Evolutionary conservation across 2,113 vertebrate genomes (phyloP), one percentile per base, ranked within the genome.

Genomic region (Butorides virescens): DNA sequence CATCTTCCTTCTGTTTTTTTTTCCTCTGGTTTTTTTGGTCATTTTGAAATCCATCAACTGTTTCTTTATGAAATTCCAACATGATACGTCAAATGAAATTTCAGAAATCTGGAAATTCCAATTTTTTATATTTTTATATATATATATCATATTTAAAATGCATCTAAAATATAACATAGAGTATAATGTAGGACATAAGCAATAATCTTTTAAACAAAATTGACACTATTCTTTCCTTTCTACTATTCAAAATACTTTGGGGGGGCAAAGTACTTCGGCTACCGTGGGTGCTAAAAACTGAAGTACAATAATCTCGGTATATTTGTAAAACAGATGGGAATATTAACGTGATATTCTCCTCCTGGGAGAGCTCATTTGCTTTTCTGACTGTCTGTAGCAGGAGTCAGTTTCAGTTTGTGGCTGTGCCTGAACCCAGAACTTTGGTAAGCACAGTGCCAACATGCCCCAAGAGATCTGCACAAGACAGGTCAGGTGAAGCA

Each of bases 11-110:
- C 4, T 25, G 9, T 19, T 39, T 23, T 18, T 34, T 19, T 30
- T 32, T 19, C 53, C 8, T 10, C 3, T 6, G 1, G 13, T 25
- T 14, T 11, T 53, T 71, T 91, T 18, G 49, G 6, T 0, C 0
- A 37, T n/a, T 53, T 19, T 47, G 25, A 77, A 88, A 82, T 23
- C 7, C 23, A 49, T 21, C 9, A 55, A 0, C 3, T 21, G 4
- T 27, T 32, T 47, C 23, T 56, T 53, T 68, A 53, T 25, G 17
- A 67, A 92, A 27, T 72, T 90, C 37, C n/a, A 72, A 27, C 19
- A 76, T 30, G 10, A 25, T 39, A 37, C 18, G 10, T 9, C 12
- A 90, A 75, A 71, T 6, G 4, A 66, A 26, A 71, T 84, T 26
- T 56, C 6, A 61, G 66, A 82, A 44, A 46, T 62, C 14, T 37